Conservation (phyloP, 2,888 invertebrate species). For the Ellobium chinense region DNA sequence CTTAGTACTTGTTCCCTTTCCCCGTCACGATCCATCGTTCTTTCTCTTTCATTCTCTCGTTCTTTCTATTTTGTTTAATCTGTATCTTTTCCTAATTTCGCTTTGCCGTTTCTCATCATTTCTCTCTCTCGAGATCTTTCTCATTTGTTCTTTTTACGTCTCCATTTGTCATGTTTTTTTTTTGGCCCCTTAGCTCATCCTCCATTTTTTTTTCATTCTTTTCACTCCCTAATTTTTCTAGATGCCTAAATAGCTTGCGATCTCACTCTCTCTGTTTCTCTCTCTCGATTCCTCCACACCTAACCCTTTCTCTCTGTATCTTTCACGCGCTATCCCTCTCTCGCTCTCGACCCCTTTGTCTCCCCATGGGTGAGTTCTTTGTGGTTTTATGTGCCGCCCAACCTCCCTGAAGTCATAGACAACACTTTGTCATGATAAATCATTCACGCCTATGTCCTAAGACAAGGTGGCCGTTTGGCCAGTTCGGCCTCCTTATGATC, state of each 20-base stretch:
- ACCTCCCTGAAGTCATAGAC: no score
- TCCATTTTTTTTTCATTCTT: background rate
- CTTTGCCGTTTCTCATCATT: background rate
- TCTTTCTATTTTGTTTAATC: no score
- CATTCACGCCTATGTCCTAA: no score
- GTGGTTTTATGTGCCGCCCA: no score
- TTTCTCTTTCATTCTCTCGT: no score
- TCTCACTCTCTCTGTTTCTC: background rate
- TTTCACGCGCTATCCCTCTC: constrained; percentile 11
- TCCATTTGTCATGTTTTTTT: background rate
- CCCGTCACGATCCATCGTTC: no score
- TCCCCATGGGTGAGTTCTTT: no score
- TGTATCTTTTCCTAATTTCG: no score
- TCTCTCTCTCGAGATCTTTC: constrained; percentile 5
- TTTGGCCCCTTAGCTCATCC: background rate
- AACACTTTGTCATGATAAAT: no score
- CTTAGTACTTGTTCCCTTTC: no score
- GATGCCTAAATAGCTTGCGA: background rate
- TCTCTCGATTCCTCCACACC: constrained; percentile 5
- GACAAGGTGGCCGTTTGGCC: no score
- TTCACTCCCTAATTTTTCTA: background rate
- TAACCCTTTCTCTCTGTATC: constrained; percentile 10
- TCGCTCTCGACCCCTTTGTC: constrained; percentile 13
- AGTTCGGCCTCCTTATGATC: no score
- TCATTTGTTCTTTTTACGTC: background rate